Evolutionary conservation across 2,888 invertebrate genomes (phyloP).

Genomic region (Plebejus argus): DNA sequence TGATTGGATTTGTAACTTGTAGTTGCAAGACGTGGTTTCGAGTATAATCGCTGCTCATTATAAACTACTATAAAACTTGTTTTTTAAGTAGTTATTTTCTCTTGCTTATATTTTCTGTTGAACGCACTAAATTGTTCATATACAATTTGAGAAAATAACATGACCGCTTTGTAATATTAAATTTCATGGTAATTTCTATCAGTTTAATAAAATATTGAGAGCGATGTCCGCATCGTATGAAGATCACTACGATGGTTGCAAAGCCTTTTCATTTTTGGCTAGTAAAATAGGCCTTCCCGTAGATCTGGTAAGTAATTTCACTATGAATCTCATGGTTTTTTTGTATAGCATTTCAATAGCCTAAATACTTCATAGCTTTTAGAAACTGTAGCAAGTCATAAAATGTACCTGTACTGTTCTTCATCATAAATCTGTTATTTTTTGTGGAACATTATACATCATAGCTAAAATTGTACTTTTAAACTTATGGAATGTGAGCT

Average conservation of each 20-base stretch:
- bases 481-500: no score
- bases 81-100: not conserved
- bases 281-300: slow-evolving; percentile 86
- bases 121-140: not conserved
- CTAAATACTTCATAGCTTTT: not conserved
- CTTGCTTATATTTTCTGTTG: not conserved
- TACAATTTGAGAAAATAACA: not conserved
- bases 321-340: not conserved
- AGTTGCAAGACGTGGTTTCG: not conserved
- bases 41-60: not conserved
- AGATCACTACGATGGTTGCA: slow-evolving; percentile 86
- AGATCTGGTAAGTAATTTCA: slow-evolving; percentile 85
- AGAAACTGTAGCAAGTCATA: not conserved
- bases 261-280: slow-evolving; percentile 85
- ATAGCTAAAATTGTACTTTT: not conserved
- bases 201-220: slow-evolving; percentile 4
- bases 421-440: not conserved
- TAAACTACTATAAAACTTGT: not conserved
- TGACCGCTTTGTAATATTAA: not conserved
- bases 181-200: not conserved
- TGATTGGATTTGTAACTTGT: slow-evolving; percentile 15
- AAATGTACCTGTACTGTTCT: not conserved
- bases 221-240: slow-evolving; percentile 57
- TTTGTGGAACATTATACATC: not conserved
- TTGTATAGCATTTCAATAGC: not conserved